Conservation (phyloP, 2,888 invertebrate species). For the Caenorhabditis angaria region DNA sequence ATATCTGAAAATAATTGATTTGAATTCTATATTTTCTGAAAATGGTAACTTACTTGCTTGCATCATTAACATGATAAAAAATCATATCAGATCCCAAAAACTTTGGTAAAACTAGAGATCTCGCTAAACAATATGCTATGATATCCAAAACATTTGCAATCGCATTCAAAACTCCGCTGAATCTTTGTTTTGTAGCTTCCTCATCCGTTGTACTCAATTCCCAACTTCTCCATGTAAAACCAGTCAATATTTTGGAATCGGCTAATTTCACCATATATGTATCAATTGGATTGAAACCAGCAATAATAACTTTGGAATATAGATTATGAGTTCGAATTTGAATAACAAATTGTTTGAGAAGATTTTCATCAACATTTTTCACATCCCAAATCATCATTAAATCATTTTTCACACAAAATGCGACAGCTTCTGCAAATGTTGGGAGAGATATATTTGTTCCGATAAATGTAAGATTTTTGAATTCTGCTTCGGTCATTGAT, state of each 20-base stretch:
- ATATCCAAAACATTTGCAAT: conserved; percentile 28
- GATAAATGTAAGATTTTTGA: conserved; percentile 25
- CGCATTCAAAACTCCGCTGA: conserved; percentile 19
- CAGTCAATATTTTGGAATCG: conserved; percentile 38
- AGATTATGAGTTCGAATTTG: conserved; percentile 30
- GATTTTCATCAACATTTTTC: conserved; percentile 34
- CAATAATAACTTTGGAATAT: conserved; percentile 33
- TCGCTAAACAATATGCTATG: conserved; percentile 16
- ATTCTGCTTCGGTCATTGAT: conserved; percentile 28
- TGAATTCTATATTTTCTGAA: too few species aligned
- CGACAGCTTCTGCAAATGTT: conserved; percentile 38
- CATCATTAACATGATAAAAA: conserved; percentile 42
- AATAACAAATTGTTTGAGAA: conserved; percentile 25
- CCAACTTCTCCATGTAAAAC: conserved; percentile 38
- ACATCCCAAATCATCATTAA: conserved; percentile 45
- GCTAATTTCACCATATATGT: conserved; percentile 29
- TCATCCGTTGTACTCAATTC: conserved; percentile 40
- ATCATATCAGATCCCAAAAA: conserved; percentile 40
- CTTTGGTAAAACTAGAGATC: conserved; percentile 26
- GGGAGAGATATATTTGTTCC: conserved; percentile 31
- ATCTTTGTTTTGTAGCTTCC: conserved; percentile 18
- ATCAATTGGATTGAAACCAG: conserved; percentile 40
- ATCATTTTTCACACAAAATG: conserved; percentile 18
- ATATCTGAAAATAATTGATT: conserved; percentile 12
- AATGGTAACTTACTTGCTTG: conserved; percentile 23